Conservation (phyloP, 2,888 invertebrate genomes). For the Leucoptera coffeella region DNA sequence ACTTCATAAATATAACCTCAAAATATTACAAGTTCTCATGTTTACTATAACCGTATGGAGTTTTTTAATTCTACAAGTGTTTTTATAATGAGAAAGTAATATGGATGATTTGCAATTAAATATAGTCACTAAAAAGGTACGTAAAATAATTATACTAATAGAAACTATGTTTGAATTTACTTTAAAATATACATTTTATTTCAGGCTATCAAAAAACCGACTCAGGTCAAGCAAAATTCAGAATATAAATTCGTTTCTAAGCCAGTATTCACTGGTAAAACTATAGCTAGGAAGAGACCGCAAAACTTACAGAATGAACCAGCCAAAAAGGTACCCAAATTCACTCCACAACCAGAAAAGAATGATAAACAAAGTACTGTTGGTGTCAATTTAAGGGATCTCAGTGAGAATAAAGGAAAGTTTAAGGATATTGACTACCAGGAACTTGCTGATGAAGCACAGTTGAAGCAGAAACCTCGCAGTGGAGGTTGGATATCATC, state of each 20-base stretch:
- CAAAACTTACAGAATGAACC: too few relatives aligned
- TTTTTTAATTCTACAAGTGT: slow-evolving; percentile 2
- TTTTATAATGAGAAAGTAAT: slow-evolving; percentile 7
- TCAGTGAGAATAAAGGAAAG: slow-evolving; percentile 42
- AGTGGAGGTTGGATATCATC: slow-evolving; percentile 50
- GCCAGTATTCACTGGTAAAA: slow-evolving; percentile 32
- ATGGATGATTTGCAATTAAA: slow-evolving; percentile 49
- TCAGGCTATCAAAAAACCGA: slow-evolving; percentile 18
- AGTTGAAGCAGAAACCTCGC: slow-evolving; percentile 32
- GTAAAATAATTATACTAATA: slow-evolving; percentile 5
- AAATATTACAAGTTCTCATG: too few relatives aligned
- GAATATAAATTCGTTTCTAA: slow-evolving; percentile 38
- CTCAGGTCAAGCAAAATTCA: slow-evolving; percentile 14
- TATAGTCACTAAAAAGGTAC: slow-evolving; percentile 32
- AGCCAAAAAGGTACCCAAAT: slow-evolving; percentile 12
- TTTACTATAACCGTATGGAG: too few relatives aligned
- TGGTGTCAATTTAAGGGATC: slow-evolving; percentile 22
- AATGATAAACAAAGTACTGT: slow-evolving; percentile 12
- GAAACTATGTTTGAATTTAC: too few relatives aligned
- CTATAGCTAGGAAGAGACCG: slow-evolving; percentile 37
- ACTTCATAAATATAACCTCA: too few relatives aligned
- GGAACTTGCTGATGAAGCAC: slow-evolving; percentile 32
- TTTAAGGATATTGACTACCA: slow-evolving; percentile 37
- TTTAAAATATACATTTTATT: too few relatives aligned
- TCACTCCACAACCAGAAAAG: slow-evolving; percentile 21